Conservation (phyloP, 2,113 vertebrate genomes). For the Scophthalmus maximus region DNA sequence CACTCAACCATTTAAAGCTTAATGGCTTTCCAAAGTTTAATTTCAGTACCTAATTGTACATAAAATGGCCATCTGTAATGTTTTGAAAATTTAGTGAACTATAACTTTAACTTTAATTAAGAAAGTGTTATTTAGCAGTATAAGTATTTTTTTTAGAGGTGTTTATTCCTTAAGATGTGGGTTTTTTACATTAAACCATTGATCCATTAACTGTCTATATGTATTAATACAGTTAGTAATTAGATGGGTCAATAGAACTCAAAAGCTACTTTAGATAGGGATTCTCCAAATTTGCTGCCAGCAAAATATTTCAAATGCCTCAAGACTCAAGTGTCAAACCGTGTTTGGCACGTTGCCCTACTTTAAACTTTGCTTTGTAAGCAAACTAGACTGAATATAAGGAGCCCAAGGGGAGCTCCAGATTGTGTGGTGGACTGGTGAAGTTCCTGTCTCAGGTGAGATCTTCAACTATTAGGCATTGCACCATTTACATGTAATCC, state of each 20-base stretch:
- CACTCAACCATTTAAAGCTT: not conserved
- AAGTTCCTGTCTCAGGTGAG: slow-evolving; percentile 58
- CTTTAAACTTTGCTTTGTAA: slow-evolving; percentile 49
- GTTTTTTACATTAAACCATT: not conserved
- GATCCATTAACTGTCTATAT: too few species aligned
- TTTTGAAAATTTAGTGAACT: too few species aligned
- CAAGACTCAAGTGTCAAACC: slow-evolving; percentile 24
- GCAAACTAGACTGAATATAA: slow-evolving; percentile 57
- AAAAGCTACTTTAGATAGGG: not conserved
- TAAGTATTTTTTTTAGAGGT: not conserved
- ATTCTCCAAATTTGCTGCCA: slow-evolving; percentile 27
- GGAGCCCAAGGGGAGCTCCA: not conserved
- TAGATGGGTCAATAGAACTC: not conserved
- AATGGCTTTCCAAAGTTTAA: not conserved
- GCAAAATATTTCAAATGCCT: slow-evolving; percentile 18
- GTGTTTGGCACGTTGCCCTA: slow-evolving; percentile 39
- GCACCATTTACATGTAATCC: not conserved
- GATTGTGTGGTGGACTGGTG: slow-evolving; percentile 45
- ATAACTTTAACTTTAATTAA: not conserved
- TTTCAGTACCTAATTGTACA: too few species aligned
- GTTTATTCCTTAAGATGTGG: not conserved
- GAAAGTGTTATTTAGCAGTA: not conserved
- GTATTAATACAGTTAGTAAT: too few species aligned
- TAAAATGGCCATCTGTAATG: too few species aligned
- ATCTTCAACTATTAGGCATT: not conserved